These are phyloP conservation scores for Pachypeltis micranthus DNA, from an alignment of 1,140 invertebrate genomes.

Conservation along the genomic window DNA sequence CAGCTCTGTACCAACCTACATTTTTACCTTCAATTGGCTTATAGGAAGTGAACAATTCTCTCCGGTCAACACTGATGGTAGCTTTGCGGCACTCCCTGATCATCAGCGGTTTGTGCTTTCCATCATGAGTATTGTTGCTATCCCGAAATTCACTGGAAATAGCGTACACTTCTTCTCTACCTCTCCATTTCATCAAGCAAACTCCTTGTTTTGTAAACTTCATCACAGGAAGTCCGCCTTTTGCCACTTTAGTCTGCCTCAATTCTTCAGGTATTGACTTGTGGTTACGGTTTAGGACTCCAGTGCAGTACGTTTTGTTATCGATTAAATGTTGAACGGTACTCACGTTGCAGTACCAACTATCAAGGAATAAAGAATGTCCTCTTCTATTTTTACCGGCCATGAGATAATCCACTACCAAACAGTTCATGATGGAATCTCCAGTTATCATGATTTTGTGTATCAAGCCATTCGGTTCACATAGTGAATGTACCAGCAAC, in stretches of 20 bases:
- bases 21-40: neutral
- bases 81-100: neutral
- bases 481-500: neutral
- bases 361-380: neutral
- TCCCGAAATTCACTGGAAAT: neutral
- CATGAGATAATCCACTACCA: neutral
- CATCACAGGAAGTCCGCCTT: neutral
- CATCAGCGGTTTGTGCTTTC: neutral
- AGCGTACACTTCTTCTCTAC: neutral
- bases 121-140: neutral
- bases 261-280: neutral
- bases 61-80: neutral
- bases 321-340: neutral
- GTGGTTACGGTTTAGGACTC: neutral
- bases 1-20: neutral
- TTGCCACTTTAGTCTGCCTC: neutral
- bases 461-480: neutral
- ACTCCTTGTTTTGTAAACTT: neutral
- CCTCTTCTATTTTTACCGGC: neutral
- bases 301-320: neutral
- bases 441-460: neutral
- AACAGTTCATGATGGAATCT: neutral
- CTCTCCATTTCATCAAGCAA: neutral
- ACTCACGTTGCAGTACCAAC: neutral
- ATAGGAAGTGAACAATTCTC: neutral